Percentiles rank a stretch among this genome's conserved stretches.
phyloP scores from a whole-genome alignment of 2,113 vertebrate genomes.

The Nettapus auritus region DNA sequence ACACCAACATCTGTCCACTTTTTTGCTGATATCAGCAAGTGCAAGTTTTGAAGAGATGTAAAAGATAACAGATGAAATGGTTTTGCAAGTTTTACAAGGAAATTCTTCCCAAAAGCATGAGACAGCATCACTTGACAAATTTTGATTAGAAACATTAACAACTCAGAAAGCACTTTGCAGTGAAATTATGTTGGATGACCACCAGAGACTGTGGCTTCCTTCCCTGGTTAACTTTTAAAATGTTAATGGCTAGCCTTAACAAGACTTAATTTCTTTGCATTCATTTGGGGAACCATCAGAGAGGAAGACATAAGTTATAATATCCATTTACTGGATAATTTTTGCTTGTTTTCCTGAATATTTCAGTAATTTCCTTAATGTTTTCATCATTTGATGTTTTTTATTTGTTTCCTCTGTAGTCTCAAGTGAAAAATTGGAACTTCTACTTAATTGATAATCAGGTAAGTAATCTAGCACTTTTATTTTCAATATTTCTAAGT shows the following conservation, averaged over 20 bases:
- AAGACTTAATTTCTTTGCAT: neutral
- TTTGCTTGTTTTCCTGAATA: neutral
- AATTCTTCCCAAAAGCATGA: neutral
- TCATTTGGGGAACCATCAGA: neutral
- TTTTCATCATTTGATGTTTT: neutral
- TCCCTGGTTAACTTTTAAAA: neutral
- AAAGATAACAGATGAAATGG: neutral
- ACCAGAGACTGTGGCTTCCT: neutral
- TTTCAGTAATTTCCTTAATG: neutral
- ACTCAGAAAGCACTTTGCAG: neutral
- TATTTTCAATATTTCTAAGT: neutral
- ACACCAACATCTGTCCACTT: neutral
- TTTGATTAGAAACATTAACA: neutral
- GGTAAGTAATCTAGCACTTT: neutral
- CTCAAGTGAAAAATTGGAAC: neutral
- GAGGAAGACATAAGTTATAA: neutral
- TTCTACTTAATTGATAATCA: neutral
- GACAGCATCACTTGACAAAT: neutral
- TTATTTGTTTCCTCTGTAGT: neutral
- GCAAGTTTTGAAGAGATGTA: neutral
- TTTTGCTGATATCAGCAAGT: neutral
- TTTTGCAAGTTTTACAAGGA: neutral
- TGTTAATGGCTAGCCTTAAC: neutral
- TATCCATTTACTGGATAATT: neutral
- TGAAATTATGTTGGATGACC: neutral